Evolutionary conservation across 2,113 vertebrate genomes (phyloP).

Genomic region (Microcebus murinus): DNA sequence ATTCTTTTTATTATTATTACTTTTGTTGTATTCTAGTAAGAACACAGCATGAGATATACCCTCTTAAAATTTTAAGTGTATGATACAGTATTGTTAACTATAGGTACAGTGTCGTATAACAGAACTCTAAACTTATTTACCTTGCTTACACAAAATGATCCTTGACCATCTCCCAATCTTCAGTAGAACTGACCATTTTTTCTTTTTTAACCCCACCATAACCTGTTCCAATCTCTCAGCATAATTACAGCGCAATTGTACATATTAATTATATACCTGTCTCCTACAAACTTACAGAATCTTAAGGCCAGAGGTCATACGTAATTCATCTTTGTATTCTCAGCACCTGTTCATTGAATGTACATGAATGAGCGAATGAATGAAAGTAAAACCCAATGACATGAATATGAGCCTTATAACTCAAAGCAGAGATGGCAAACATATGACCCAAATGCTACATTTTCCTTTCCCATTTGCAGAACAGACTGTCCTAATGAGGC

Average conservation of each 20-base stretch:
- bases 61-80: not conserved
- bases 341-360: not conserved
- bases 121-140: not conserved
- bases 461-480: not conserved
- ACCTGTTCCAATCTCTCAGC: not conserved
- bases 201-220: not conserved
- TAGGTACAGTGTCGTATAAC: not conserved
- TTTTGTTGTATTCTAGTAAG: not conserved
- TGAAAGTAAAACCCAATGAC: not conserved
- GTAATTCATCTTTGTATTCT: conserved; percentile 14
- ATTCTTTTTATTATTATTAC: not conserved
- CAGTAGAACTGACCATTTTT: not conserved
- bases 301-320: not conserved
- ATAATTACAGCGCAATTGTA: not conserved
- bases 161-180: not conserved
- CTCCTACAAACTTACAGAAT: not conserved
- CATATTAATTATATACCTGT: not conserved
- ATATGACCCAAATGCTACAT: not conserved
- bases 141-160: not conserved
- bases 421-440: not conserved
- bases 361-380: not conserved
- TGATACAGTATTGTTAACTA: not conserved
- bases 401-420: not conserved
- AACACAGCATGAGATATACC: not conserved
- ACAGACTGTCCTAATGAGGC: not conserved